phyloP scores from a whole-genome alignment of 2,797 vertebrate species.

The Synanceia verrucosa region DNA sequence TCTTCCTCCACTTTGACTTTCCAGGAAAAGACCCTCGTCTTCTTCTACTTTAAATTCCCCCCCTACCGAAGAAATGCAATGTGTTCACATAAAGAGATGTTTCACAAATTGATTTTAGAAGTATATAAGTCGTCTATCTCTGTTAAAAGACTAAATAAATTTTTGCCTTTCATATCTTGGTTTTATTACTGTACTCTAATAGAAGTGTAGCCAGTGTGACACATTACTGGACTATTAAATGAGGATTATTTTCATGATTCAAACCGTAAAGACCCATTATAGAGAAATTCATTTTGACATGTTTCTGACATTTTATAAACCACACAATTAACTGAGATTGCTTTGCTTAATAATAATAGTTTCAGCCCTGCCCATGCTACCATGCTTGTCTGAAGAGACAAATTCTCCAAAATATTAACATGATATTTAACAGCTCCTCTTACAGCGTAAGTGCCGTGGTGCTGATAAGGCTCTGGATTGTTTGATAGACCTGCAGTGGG shows the following conservation, averaged over 20 bases:
- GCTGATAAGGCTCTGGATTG: background rate
- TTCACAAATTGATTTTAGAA: conserved; percentile 77
- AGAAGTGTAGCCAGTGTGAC: background rate
- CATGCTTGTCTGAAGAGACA: too few relatives aligned
- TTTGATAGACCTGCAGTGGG: background rate
- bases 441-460: background rate
- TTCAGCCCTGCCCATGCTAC: too few relatives aligned
- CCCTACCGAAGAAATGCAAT: conserved; percentile 78
- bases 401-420: background rate
- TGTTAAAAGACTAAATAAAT: conserved; percentile 83
- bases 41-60: conserved; percentile 65
- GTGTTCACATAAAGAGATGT: conserved; percentile 79
- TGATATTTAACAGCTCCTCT: too few relatives aligned
- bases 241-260: background rate
- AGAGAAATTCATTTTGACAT: background rate
- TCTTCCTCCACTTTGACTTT: conserved; percentile 54
- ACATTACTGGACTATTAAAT: background rate
- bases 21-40: conserved; percentile 45
- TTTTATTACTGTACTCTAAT: background rate
- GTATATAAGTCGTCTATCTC: conserved; percentile 69
- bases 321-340: background rate
- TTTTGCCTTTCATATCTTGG: conserved; percentile 76
- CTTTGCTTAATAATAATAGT: background rate
- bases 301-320: background rate
- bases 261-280: background rate